Evolutionary conservation across 2,113 vertebrate species (phyloP).

Genomic region (Epinephelus lanceolatus): DNA sequence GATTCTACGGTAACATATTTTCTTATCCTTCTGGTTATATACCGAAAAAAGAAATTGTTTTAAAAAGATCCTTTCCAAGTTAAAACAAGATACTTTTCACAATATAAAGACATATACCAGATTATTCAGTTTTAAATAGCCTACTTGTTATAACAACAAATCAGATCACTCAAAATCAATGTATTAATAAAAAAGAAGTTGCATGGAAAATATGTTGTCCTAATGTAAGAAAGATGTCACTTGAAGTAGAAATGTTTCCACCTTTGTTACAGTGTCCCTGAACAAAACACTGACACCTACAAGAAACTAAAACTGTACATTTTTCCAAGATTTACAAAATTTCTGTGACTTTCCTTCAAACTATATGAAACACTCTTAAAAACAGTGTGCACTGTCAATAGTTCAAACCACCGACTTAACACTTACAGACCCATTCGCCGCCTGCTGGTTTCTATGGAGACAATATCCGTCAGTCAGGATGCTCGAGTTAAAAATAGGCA

Average conservation of each 20-base stretch:
- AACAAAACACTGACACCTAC: background rate
- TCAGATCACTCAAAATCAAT: background rate
- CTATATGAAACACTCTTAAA: background rate
- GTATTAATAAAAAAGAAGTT: background rate
- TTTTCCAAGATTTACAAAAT: background rate
- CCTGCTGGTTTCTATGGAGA: conserved; percentile 81
- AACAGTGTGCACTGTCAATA: background rate
- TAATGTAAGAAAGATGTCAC: background rate
- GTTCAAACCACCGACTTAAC: background rate
- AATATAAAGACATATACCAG: background rate
- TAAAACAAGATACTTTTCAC: too few relatives aligned
- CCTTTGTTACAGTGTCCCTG: background rate
- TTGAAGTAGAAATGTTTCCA: conserved; percentile 4
- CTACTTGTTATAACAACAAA: background rate
- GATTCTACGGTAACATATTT: background rate
- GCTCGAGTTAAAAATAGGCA: conserved; percentile 82
- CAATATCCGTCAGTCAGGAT: conserved; percentile 81
- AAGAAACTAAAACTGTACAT: background rate
- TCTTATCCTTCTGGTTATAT: background rate
- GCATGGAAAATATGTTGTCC: background rate
- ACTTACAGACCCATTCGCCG: conserved; percentile 2
- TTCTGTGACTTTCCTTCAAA: background rate
- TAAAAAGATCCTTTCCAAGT: background rate
- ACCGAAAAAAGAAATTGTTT: background rate
- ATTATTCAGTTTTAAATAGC: background rate